Percentiles rank a stretch among this genome's conserved stretches.
Evolutionary conservation across 2,797 vertebrate genomes (phyloP).

Genomic region (Rhabdophis nuchalis): DNA sequence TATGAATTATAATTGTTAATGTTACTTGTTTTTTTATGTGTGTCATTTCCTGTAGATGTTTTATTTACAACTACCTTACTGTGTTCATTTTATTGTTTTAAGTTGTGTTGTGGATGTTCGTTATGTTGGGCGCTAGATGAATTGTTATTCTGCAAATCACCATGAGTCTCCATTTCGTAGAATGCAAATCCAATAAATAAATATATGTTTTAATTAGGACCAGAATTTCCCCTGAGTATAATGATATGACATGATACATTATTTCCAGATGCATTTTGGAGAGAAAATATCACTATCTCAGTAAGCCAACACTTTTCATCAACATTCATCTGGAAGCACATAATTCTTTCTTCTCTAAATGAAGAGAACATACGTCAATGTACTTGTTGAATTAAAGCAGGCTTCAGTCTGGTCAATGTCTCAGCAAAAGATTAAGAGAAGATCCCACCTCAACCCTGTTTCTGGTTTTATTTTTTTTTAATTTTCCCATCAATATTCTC

Average conservation of each 20-base stretch:
- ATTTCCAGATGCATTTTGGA: background rate
- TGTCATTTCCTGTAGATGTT: background rate
- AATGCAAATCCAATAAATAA: background rate
- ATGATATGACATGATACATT: background rate
- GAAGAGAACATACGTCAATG: background rate
- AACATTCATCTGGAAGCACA: background rate
- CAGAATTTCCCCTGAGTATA: background rate
- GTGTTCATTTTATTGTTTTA: background rate
- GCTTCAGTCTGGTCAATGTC: background rate
- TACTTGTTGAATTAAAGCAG: background rate
- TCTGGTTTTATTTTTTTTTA: background rate
- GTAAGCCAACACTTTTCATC: background rate
- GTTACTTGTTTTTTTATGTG: background rate
- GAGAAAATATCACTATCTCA: background rate
- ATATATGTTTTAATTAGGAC: background rate
- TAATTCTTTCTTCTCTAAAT: background rate
- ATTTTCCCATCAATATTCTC: background rate
- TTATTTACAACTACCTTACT: background rate
- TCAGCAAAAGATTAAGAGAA: background rate
- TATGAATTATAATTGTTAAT: background rate
- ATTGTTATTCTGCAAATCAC: background rate
- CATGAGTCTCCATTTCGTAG: background rate
- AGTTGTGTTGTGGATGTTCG: background rate
- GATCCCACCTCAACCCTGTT: background rate
- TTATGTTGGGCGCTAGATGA: background rate